A percentile compares a stretch with the other conserved stretches of the same genome.
Conservation (phyloP, 2,113 vertebrate genomes). For the Alosa alosa region DNA sequence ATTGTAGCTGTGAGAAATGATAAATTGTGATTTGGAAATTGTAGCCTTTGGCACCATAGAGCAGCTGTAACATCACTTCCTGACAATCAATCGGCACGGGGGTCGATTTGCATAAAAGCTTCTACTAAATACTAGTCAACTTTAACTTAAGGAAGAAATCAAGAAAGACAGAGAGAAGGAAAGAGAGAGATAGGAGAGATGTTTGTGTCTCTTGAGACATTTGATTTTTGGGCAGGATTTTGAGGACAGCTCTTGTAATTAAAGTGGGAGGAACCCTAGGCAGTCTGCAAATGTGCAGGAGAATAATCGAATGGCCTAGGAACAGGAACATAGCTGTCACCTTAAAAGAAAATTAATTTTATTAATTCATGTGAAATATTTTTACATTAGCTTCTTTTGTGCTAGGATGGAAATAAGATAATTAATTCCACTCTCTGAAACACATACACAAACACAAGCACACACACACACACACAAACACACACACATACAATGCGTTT, state of each 20-base stretch:
- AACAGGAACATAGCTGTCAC: neutral
- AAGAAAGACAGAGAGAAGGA: neutral
- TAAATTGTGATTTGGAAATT: too few species aligned
- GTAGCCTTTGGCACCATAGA: too few species aligned
- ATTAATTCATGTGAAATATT: neutral
- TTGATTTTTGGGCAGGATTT: neutral
- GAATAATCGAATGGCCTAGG: neutral
- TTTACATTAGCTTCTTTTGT: neutral
- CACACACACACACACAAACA: too few species aligned
- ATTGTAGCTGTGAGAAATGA: neutral
- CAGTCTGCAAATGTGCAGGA: neutral
- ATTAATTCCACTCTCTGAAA: neutral
- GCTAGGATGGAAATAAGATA: neutral
- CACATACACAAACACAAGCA: neutral
- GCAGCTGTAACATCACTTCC: too few species aligned
- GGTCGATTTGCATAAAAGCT: too few species aligned
- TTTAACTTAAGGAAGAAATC: too few species aligned
- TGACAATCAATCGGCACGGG: too few species aligned
- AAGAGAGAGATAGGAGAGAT: neutral
- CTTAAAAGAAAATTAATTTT: neutral
- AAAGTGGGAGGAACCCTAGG: neutral
- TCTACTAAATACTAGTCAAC: too few species aligned
- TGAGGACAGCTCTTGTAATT: neutral
- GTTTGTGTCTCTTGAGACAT: too few species aligned
- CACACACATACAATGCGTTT: too few species aligned